Base-by-base conservation (phyloP, 2,113 vertebrate species). In the Sakesphorus luctuosus region DNA sequence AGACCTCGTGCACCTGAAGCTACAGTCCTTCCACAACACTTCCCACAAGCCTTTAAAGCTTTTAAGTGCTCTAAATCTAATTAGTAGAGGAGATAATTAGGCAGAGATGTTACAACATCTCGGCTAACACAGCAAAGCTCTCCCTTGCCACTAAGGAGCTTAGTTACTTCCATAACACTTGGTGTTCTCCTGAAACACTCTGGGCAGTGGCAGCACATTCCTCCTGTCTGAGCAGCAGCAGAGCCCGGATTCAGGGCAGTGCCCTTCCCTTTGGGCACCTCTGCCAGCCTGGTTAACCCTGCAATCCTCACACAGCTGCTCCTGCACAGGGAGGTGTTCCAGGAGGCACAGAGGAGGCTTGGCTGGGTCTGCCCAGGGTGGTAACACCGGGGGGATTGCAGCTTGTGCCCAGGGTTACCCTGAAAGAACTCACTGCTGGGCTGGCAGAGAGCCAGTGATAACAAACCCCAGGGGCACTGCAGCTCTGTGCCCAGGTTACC, bases 21-120 rank as follows among this genome's bases (percentile, higher is more conserved):
- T 14, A 29, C 26, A 67, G n/a, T 7, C 61, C 55, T 87, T 71
- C 28, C 53, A 15, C 44, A 78, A 13, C 92, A 83, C 89, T 93
- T 44, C 84, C 87, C 80, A 44, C 40, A 79, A 91, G 67, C 47
- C 84, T 63, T 67, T 25, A 85, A 72, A 96, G 69, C 81, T 96
- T 97, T 92, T 97, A 95, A 96, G 95, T 97, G 96, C 75, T 96
- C 87, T 82, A 68, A 79, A 97, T 91, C 91, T 94, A 97, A 97
- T 97, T 96, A 97, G 96, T 23, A 74, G 65, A 89, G 94, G 75
- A 77, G 79, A 95, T 97, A 96, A 97, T 97, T 96, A 97, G 94
- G 50, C 67, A 87, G 76, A 87, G 66, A 74, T 80, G 90, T 91
- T 95, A 79, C 66, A 87, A 83, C 90, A 96, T 14, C 67, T 63